Evolutionary conservation across 2,797 vertebrate species (phyloP).

Genomic region (Gobionotothen gibberifrons): DNA sequence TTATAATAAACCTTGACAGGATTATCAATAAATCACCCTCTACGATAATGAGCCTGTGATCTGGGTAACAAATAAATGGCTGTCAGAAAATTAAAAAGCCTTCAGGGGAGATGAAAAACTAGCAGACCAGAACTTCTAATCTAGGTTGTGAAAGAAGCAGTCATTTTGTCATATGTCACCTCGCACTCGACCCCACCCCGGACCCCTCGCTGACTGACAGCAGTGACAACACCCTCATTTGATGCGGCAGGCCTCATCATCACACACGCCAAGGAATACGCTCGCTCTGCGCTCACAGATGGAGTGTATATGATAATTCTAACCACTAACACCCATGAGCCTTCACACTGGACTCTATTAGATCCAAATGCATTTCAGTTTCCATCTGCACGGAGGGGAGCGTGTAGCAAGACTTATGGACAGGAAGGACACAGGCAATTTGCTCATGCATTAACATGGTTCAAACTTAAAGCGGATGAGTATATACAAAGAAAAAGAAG

Average conservation of each 20-base stretch:
- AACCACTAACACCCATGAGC: slow-evolving; percentile 73
- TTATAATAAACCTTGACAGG: slow-evolving; percentile 31
- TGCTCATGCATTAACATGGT: slow-evolving; percentile 60
- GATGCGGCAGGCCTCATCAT: slow-evolving; percentile 73
- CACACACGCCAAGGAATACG: slow-evolving; percentile 54
- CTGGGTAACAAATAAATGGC: slow-evolving; percentile 38
- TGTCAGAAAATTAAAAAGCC: slow-evolving; percentile 28
- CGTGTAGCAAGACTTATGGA: slow-evolving; percentile 57
- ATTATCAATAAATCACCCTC: slow-evolving; percentile 41
- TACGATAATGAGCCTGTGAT: slow-evolving; percentile 31
- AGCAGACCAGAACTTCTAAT: slow-evolving; percentile 54
- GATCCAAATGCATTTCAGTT: slow-evolving; percentile 76
- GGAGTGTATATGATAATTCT: slow-evolving; percentile 82
- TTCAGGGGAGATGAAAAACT: slow-evolving; percentile 30
- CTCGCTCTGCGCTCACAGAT: slow-evolving; percentile 71
- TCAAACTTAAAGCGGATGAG: neutral
- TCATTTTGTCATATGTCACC: slow-evolving; percentile 57
- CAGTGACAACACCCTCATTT: slow-evolving; percentile 73
- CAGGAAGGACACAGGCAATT: slow-evolving; percentile 61
- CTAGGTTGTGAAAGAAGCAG: slow-evolving; percentile 42
- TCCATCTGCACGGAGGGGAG: slow-evolving; percentile 64
- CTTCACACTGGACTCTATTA: slow-evolving; percentile 73
- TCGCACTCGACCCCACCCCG: slow-evolving; percentile 36
- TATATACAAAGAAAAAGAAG: neutral
- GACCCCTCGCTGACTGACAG: slow-evolving; percentile 68